Base-by-base conservation (phyloP, 2,888 invertebrate genomes). In the Agonopterix subpropinquella region DNA sequence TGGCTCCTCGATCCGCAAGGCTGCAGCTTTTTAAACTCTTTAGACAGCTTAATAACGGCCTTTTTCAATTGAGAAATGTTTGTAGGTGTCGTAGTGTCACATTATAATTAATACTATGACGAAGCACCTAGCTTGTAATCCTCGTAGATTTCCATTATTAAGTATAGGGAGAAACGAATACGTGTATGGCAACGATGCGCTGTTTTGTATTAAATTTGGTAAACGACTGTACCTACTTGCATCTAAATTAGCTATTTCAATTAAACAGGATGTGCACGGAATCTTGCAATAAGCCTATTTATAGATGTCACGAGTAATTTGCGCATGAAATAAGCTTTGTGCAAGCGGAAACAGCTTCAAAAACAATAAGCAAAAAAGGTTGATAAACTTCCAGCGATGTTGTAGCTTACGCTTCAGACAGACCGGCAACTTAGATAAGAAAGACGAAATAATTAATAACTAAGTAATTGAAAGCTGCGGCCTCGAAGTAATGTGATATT, bases 401-500 rank as follows among this genome's bases (percentile, higher is more conserved):
- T 47, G 56, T 71, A 71, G 81, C 84, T 82, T 80, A 68, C 70
- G 85, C 86, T 84, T 85, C 77, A 72, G 77, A 77, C 77, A 74
- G 64, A 75, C 70, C 65, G 67, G 72, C 71, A 68, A 79, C 74
- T 77, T 82, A 86, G 80, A 73, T 86, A 82, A 80, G 80, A 79
- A 13, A 78, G 80, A 84, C 69, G 74, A 79, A 75, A 72, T 79
- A 77, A 81, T 68, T 83, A 80, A 78, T 80, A 70, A 83, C 77
- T 87, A 82, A 86, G 83, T 77, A 77, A 82, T 70, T 82, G 82
- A 85, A 88, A 87, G 88, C 87, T 87, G 88, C 88, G 88, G 88
- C 88, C 88, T 88, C 87, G 85, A 87, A 85, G 83, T 87, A 84
- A 84, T 88, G 88, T 88, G 88, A 88, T 88, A 88, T 88, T 87